Conservation (phyloP, 2,888 invertebrate genomes). For the Serripes groenlandicus region DNA sequence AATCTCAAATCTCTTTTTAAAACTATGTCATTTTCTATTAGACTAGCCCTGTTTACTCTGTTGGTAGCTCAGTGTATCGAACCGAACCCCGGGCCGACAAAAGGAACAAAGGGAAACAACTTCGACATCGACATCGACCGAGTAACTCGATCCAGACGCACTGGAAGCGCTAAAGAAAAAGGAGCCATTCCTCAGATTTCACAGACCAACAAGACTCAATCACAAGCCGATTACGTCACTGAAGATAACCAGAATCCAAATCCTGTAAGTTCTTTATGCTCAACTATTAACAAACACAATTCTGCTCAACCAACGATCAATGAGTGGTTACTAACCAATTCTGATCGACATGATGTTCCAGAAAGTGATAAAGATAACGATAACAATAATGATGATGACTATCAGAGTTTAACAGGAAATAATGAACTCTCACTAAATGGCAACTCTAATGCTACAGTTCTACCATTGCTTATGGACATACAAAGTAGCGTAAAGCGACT, state of each 20-base stretch:
- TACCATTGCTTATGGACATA: constrained; percentile 1
- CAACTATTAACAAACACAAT: no score
- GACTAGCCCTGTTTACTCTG: constrained; percentile 2
- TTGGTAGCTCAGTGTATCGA: constrained; percentile 5
- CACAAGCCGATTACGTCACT: neutral
- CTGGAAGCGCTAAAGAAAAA: no score
- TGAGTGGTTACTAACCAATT: neutral
- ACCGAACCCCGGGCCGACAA: constrained; percentile 3
- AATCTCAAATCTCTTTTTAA: neutral
- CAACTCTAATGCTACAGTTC: neutral
- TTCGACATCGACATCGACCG: no score
- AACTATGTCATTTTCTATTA: neutral
- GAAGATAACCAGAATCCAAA: no score
- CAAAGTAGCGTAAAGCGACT: neutral
- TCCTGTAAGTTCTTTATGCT: neutral
- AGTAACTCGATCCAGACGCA: no score
- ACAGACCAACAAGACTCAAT: no score
- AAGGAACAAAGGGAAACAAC: constrained; percentile 2
- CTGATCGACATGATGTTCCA: no score
- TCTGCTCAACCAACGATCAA: constrained; percentile 3
- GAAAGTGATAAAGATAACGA: neutral
- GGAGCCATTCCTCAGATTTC: no score
- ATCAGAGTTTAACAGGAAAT: neutral
- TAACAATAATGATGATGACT: neutral
- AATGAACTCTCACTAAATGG: neutral